phyloP scores from a whole-genome alignment of 2,113 vertebrate genomes.

The Salvelinus namaycush region DNA sequence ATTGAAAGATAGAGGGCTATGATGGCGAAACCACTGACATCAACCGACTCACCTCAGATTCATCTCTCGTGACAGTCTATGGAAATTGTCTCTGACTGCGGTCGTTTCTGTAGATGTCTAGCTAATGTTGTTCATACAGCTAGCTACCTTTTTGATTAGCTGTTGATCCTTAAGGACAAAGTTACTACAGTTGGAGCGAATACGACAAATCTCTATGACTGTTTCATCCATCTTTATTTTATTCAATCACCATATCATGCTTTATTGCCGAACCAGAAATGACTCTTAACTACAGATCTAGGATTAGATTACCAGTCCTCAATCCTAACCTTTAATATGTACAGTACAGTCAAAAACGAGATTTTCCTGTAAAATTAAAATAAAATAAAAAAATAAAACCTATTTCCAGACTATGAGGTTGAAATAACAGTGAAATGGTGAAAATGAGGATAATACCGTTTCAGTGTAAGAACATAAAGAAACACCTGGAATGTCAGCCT shows the following conservation, averaged over 20 bases:
- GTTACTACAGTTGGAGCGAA: background rate
- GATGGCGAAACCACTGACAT: background rate
- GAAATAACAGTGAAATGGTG: too few species aligned
- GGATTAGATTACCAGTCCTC: too few species aligned
- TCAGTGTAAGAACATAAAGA: too few species aligned
- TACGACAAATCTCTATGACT: background rate
- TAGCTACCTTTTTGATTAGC: background rate
- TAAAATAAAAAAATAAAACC: too few species aligned
- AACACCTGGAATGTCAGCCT: too few species aligned
- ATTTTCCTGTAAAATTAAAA: too few species aligned
- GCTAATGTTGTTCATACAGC: too few species aligned
- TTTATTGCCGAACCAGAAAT: background rate
- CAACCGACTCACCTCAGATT: background rate
- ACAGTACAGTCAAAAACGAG: conserved; percentile 1
- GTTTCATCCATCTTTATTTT: background rate
- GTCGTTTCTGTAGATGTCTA: background rate
- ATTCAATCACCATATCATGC: background rate
- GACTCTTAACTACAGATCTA: too few species aligned
- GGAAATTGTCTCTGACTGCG: background rate
- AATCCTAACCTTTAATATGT: conserved; percentile 15
- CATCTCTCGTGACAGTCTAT: background rate
- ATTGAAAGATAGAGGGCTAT: background rate
- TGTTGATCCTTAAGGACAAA: background rate
- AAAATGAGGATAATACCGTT: too few species aligned
- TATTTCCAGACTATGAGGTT: too few species aligned